These are phyloP conservation scores for Cosmorhoe ocellata DNA, from an alignment of 2,888 invertebrate genomes.

Conservation along the genomic window DNA sequence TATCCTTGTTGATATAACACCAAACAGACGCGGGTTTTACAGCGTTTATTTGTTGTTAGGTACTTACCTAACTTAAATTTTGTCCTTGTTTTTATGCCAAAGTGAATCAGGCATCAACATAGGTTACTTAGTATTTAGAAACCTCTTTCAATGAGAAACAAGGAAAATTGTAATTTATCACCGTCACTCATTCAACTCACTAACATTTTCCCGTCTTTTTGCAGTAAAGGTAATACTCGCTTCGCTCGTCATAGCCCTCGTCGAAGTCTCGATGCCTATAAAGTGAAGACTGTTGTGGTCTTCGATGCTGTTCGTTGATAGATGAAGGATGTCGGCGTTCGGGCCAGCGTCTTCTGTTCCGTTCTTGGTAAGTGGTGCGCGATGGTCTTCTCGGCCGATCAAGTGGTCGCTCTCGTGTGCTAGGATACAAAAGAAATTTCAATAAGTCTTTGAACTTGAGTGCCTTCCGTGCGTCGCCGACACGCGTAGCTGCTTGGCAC, in stretches of 20 bases:
- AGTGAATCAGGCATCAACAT: background rate
- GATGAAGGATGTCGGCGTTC: constrained; percentile 40
- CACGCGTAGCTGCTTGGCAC: constrained; percentile 38
- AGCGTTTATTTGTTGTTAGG: background rate
- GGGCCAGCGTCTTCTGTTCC: constrained; percentile 60
- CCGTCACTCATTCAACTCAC: constrained; percentile 19
- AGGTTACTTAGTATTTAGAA: background rate
- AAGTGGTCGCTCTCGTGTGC: constrained; percentile 48
- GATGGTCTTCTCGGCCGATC: constrained; percentile 53
- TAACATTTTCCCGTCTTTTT: constrained; percentile 62
- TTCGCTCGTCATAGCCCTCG: constrained; percentile 52
- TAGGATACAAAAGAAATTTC: constrained; percentile 33
- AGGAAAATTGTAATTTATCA: background rate
- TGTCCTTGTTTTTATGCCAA: constrained; percentile 1
- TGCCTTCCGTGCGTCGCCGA: constrained; percentile 40
- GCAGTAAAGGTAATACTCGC: constrained; percentile 54
- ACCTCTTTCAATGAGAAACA: background rate
- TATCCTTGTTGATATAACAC: background rate
- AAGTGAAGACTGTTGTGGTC: constrained; percentile 10
- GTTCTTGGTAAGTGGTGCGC: constrained; percentile 59
- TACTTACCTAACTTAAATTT: too few species aligned
- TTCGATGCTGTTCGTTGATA: constrained; percentile 6
- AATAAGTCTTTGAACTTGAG: constrained; percentile 54
- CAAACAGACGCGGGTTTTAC: constrained; percentile 1
- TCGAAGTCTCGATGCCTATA: constrained; percentile 51